phyloP scores from a whole-genome alignment of 2,797 vertebrate genomes.

The Gymnocypris eckloni region DNA sequence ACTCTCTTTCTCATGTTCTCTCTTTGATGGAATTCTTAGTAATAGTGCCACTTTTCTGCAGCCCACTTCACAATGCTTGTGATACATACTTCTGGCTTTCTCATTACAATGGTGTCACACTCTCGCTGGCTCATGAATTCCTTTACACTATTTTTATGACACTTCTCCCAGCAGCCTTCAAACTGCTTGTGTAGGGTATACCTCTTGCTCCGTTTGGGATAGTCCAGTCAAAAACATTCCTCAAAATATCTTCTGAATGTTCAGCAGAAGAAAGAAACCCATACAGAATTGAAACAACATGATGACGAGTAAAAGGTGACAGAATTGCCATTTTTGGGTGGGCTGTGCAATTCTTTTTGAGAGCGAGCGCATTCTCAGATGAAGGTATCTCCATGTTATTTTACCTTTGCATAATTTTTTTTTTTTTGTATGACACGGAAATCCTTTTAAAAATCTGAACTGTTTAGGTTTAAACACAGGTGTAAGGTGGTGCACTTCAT shows the following conservation, averaged over 20 bases:
- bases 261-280: neutral
- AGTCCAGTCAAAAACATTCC: neutral
- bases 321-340: neutral
- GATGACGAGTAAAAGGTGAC: neutral
- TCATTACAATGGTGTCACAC: constrained; percentile 60
- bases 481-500: constrained; percentile 16
- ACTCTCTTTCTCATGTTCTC: neutral
- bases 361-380: neutral
- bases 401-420: neutral
- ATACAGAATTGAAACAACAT: neutral
- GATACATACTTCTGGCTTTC: constrained; percentile 57
- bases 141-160: constrained; percentile 51
- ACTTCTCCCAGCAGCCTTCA: constrained; percentile 34
- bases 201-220: neutral
- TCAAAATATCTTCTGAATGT: neutral
- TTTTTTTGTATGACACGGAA: neutral
- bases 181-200: neutral
- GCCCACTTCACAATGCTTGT: constrained; percentile 41
- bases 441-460: constrained; percentile 22
- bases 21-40: constrained; percentile 38
- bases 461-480: constrained; percentile 37
- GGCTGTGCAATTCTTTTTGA: neutral
- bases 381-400: neutral
- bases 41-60: constrained; percentile 47
- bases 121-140: constrained; percentile 43